Percentiles rank a stretch among this genome's conserved stretches.
Evolutionary conservation across 2,113 vertebrate genomes (phyloP).

Genomic region (Dromaius novaehollandiae): DNA sequence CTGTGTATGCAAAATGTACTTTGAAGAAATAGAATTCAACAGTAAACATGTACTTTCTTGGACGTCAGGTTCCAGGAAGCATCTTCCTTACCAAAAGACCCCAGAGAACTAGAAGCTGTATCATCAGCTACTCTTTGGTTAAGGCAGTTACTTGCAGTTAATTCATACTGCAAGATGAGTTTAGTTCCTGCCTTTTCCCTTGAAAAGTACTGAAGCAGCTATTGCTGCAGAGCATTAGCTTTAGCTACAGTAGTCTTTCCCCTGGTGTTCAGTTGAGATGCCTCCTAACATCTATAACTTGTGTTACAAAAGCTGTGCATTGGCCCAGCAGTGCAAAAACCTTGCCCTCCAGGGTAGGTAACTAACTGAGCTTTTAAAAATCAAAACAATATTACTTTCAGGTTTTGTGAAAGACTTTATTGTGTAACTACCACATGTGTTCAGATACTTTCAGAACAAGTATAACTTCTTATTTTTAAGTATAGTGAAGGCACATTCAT

Average conservation of each 20-base stretch:
- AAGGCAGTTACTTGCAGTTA: neutral
- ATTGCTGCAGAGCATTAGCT: neutral
- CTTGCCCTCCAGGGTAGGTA: fast-evolving
- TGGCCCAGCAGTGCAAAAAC: fast-evolving
- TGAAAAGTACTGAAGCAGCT: fast-evolving
- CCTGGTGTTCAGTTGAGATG: fast-evolving
- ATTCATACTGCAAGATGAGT: too few relatives aligned
- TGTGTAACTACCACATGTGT: slow-evolving; percentile 15
- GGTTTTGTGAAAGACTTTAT: slow-evolving; percentile 59
- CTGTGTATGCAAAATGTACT: too few relatives aligned
- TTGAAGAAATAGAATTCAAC: too few relatives aligned
- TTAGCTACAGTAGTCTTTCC: too few relatives aligned
- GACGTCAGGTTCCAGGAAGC: neutral
- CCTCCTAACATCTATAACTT: fast-evolving
- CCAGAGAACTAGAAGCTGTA: neutral
- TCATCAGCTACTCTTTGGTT: neutral
- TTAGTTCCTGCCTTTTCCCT: fast-evolving
- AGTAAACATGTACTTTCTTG: neutral
- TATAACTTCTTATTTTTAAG: neutral
- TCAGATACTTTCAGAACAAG: neutral
- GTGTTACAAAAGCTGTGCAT: fast-evolving
- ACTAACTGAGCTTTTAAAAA: neutral
- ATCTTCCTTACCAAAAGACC: too few relatives aligned
- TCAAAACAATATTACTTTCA: fast-evolving
- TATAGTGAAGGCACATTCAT: slow-evolving; percentile 67